These are phyloP conservation scores for Stenchaetothrips biformis DNA, from an alignment of 2,888 invertebrate genomes.

Conservation along the genomic window DNA sequence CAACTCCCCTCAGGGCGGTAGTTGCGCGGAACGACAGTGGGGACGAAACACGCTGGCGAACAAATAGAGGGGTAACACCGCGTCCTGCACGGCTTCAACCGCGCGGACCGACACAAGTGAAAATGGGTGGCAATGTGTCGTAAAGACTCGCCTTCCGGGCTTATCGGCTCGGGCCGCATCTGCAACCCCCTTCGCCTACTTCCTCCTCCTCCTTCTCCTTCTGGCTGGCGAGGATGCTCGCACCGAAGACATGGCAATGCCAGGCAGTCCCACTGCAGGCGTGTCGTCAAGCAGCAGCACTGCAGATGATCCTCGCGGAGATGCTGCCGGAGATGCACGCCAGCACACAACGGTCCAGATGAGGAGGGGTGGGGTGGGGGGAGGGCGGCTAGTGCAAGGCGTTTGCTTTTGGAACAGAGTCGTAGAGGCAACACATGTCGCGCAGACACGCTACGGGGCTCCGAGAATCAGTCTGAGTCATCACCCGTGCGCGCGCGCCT, in stretches of 20 bases:
- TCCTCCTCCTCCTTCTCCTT: no score
- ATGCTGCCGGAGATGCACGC: slow-evolving; percentile 6
- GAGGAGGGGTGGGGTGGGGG: no score
- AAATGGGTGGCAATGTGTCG: background rate
- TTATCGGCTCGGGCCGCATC: background rate
- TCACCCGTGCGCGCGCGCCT: background rate
- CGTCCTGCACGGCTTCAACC: background rate
- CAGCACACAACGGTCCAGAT: background rate
- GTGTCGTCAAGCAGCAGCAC: no score
- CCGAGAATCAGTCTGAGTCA: slow-evolving; percentile 11
- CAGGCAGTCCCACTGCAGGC: no score
- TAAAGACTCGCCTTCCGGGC: background rate
- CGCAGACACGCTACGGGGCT: slow-evolving; percentile 8
- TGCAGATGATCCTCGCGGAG: background rate
- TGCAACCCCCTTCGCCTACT: background rate
- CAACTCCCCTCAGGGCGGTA: no score
- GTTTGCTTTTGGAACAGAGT: no score
- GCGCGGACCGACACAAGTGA: background rate
- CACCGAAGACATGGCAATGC: no score
- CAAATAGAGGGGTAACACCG: no score
- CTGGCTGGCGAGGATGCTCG: no score
- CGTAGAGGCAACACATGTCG: background rate
- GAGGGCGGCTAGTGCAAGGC: no score
- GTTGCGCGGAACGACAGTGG: background rate
- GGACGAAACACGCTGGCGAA: background rate